Evolutionary conservation across 2,113 vertebrate species (phyloP).

Genomic region (Psittacara wagleri): DNA sequence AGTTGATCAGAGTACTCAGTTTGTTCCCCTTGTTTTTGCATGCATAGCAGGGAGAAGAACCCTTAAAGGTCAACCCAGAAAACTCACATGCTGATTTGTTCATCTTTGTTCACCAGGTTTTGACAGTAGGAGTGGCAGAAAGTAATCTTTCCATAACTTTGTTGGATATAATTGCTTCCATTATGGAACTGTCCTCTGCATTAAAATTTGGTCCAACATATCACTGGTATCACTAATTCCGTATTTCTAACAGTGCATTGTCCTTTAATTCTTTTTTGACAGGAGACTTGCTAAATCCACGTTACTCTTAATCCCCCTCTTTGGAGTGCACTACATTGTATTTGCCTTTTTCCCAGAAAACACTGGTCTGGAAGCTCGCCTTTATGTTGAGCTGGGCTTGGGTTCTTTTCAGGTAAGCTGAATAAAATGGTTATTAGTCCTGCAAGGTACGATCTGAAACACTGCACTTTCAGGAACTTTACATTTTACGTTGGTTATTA

Average conservation of each 20-base stretch:
- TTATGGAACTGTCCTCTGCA: not conserved
- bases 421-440: not conserved
- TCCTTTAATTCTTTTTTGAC: not conserved
- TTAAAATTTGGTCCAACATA: not conserved
- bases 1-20: not conserved
- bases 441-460: not conserved
- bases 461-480: not conserved
- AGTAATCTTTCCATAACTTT: not conserved
- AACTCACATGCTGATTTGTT: not conserved
- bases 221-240: not conserved
- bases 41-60: not conserved
- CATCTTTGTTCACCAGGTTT: not conserved
- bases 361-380: conserved; percentile 59
- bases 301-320: conserved; percentile 68
- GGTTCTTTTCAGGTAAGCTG: conserved; percentile 69
- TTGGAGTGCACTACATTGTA: conserved; percentile 71
- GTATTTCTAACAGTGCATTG: not conserved
- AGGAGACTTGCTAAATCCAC: conserved; percentile 74
- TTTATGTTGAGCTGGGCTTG: conserved; percentile 70
- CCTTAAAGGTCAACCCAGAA: not conserved
- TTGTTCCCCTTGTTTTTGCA: not conserved
- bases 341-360: conserved; percentile 72
- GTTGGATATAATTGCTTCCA: not conserved
- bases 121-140: accelerated
- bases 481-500: not conserved